These are phyloP conservation scores for Trachelus tabidus DNA, from an alignment of 2,888 invertebrate genomes.

Conservation along the genomic window DNA sequence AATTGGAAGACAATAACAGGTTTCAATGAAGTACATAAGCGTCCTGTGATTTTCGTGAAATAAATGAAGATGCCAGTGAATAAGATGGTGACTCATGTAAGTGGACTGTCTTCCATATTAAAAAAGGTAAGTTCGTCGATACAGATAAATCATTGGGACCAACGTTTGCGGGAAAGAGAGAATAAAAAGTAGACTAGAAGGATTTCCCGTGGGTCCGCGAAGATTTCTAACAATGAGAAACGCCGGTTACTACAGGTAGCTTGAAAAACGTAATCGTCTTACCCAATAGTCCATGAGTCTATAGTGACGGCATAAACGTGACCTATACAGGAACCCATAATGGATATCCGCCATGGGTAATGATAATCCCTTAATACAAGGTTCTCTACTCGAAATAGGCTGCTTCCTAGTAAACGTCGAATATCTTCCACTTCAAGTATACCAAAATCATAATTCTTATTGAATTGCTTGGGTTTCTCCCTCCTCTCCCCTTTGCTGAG, in stretches of 20 bases:
- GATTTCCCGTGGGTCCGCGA: background rate
- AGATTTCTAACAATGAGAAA: background rate
- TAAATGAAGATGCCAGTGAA: background rate
- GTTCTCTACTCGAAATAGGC: slow-evolving; percentile 29
- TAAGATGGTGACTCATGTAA: background rate
- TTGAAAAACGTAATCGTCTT: slow-evolving; percentile 38
- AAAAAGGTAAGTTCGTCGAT: background rate
- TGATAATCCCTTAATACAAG: slow-evolving; percentile 46
- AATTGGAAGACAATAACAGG: background rate
- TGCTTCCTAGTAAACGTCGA: slow-evolving; percentile 29
- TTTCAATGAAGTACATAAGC: background rate
- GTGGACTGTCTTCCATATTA: background rate
- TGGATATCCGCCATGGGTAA: slow-evolving; percentile 37
- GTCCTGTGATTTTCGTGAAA: background rate
- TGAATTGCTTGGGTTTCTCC: background rate
- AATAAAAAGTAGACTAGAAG: background rate
- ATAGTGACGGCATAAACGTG: slow-evolving; percentile 14
- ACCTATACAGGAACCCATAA: slow-evolving; percentile 26
- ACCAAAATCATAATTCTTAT: slow-evolving; percentile 34
- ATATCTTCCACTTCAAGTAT: slow-evolving; percentile 35
- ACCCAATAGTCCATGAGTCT: slow-evolving; percentile 33
- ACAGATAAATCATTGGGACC: background rate
- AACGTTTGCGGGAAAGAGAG: background rate
- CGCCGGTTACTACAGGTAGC: background rate
- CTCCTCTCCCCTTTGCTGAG: too few species aligned